Base-by-base conservation (phyloP, 2,113 vertebrate genomes). In the Mastomys coucha region DNA sequence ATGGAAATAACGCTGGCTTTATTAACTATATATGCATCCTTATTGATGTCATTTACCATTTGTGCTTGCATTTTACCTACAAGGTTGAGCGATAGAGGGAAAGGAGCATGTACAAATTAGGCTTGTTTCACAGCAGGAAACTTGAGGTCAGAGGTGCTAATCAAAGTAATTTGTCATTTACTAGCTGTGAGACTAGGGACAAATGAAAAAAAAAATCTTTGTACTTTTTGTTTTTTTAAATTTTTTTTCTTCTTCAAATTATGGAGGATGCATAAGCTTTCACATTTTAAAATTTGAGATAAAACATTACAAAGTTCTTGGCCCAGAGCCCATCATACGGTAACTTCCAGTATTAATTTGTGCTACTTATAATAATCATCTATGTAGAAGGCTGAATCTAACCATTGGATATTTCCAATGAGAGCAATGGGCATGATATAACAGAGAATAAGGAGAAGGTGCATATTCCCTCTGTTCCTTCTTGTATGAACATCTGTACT, bases 191-290 rank as follows among this genome's bases (percentile, higher is more conserved):
- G 60, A 81, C 56, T 84, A 80, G 19, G 72, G 70, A 24, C 20
- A 81, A 94, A 67, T 67, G 36, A 33, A 86, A 33, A 49, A 94
- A 82, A 42, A 94, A 73, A 69, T 36, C 51, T 81, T 76, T 51
- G 22, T n/a, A 42, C 36, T 92, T 91, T 5, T 65, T 11, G 58
- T 75, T 89, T 89, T 49, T 65, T 72, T 28, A 56, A 56, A 20
- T 78, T 7, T 58, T 17, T 70, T 82, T 89, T 42, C 51, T 70
- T 33, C 28, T 90, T 60, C 77, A 33, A 58, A 82, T 75, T 65
- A 49, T 17, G 36, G n/a, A 70, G 28, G 39, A 31, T 85, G 26
- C 20, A 19, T 16, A 87, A n/a, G 76, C 0, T 20, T 77, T 58
- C 33, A 45, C 16, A 65, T 70, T 81, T 77, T 77, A 19, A 86